These are phyloP conservation scores for Nycticebus coucang DNA, from an alignment of 2,113 vertebrate genomes.

Conservation along the genomic window DNA sequence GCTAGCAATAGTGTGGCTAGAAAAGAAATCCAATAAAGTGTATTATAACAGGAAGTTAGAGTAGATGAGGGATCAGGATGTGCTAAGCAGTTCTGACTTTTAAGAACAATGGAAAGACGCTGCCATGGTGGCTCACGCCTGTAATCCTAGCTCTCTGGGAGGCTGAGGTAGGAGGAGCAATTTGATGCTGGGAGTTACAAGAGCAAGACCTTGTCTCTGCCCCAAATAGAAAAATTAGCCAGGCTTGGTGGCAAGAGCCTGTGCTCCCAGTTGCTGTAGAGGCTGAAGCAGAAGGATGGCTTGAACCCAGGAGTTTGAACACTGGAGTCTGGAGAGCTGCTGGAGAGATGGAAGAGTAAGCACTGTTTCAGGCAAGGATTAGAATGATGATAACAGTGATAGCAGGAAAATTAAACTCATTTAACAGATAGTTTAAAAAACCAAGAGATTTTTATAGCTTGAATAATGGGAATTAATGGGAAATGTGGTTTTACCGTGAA, in stretches of 20 bases:
- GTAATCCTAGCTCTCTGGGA: too few relatives aligned
- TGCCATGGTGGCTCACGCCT: too few relatives aligned
- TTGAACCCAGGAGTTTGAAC: too few relatives aligned
- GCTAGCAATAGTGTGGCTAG: neutral
- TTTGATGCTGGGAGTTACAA: too few relatives aligned
- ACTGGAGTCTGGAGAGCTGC: neutral
- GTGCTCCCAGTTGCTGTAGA: too few relatives aligned
- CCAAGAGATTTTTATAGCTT: neutral
- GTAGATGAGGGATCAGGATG: neutral
- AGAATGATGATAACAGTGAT: neutral
- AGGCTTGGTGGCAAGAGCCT: too few relatives aligned
- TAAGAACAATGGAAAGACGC: neutral
- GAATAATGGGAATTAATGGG: neutral
- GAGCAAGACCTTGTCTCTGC: too few relatives aligned
- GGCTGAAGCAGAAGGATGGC: too few relatives aligned
- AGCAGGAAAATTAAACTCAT: neutral
- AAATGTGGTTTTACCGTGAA: slow-evolving; percentile 24
- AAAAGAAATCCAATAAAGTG: neutral
- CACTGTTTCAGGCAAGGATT: neutral
- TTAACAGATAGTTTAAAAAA: neutral
- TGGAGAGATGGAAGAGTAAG: neutral
- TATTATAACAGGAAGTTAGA: neutral
- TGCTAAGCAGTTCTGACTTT: neutral
- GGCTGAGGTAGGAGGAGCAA: too few relatives aligned
- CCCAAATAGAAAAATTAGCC: too few relatives aligned